Percentiles rank a stretch among this genome's conserved stretches.
These are phyloP conservation scores for Myzus persicae DNA, from an alignment of 1,140 invertebrate genomes.

Conservation along the genomic window DNA sequence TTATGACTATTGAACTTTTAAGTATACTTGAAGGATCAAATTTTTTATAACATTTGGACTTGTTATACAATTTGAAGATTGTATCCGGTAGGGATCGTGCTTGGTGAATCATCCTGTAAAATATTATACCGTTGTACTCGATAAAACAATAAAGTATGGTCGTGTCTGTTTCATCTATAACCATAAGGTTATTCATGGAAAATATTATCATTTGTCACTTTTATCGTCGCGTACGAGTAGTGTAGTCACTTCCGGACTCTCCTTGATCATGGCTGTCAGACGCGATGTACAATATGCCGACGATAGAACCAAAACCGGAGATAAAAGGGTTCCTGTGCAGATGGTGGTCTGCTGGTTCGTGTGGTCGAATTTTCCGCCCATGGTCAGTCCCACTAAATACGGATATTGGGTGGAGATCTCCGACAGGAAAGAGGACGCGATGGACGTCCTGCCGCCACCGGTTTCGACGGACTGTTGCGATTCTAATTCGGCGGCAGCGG, in stretches of 20 bases:
- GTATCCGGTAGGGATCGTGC: neutral
- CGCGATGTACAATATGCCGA: constrained; percentile 3
- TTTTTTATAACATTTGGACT: too few species aligned
- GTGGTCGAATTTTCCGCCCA: too few species aligned
- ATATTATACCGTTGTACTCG: neutral
- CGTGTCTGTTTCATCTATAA: neutral
- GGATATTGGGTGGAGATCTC: neutral
- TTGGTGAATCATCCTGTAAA: rapidly evolving
- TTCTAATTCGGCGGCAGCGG: neutral
- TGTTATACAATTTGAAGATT: too few species aligned
- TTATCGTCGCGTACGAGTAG: neutral
- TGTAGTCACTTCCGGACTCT: neutral
- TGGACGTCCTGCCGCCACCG: too few species aligned
- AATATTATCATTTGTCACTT: neutral
- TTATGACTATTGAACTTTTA: neutral
- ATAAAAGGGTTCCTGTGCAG: constrained; percentile 1
- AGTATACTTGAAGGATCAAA: neutral
- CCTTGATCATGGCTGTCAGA: neutral
- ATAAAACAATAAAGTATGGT: neutral
- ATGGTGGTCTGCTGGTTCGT: neutral
- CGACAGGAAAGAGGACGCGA: too few species aligned
- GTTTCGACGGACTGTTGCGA: neutral
- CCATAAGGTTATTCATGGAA: neutral
- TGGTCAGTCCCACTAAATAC: neutral
- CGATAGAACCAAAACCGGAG: neutral